Conservation (phyloP, 2,797 vertebrate genomes). For the Pseudomugil gertrudae region DNA sequence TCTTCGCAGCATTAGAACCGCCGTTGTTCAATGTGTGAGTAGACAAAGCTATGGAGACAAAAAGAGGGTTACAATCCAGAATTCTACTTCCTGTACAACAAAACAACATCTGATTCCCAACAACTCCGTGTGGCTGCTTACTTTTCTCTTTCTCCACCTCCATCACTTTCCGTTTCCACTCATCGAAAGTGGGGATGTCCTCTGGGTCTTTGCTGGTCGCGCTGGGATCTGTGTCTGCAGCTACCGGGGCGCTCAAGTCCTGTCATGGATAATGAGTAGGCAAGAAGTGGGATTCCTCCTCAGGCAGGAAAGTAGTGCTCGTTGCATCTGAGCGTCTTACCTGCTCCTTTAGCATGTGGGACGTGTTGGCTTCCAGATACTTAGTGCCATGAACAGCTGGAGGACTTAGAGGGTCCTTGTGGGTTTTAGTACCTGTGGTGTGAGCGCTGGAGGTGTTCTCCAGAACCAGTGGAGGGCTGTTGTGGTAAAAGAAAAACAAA, state of each 20-base stretch:
- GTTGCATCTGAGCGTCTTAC: slow-evolving; percentile 30
- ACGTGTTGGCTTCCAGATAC: slow-evolving; percentile 62
- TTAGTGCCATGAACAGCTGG: slow-evolving; percentile 29
- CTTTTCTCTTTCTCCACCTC: slow-evolving; percentile 97
- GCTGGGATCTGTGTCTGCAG: slow-evolving; percentile 64
- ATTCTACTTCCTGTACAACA: background rate
- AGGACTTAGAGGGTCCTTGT: slow-evolving; percentile 47
- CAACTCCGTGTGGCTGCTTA: slow-evolving; percentile 60
- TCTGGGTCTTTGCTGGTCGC: slow-evolving; percentile 80
- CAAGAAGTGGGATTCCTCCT: slow-evolving; percentile 52
- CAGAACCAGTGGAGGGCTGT: slow-evolving; percentile 70
- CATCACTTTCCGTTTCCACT: slow-evolving; percentile 97
- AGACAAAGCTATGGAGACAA: slow-evolving; percentile 80
- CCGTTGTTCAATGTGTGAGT: slow-evolving; percentile 87
- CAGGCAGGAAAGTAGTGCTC: slow-evolving; percentile 28
- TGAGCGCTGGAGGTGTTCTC: slow-evolving; percentile 78
- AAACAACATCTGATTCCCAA: background rate
- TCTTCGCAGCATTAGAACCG: slow-evolving; percentile 85
- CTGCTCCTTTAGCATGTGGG: slow-evolving; percentile 57
- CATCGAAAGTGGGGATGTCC: slow-evolving; percentile 97
- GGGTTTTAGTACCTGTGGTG: slow-evolving; percentile 68
- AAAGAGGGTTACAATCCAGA: background rate
- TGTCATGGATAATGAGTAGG: slow-evolving; percentile 61
- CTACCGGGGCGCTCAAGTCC: slow-evolving; percentile 48
- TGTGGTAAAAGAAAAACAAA: slow-evolving; percentile 12